These are phyloP conservation scores for Ennomos erosarius DNA, from an alignment of 2,888 invertebrate genomes.

Conservation along the genomic window DNA sequence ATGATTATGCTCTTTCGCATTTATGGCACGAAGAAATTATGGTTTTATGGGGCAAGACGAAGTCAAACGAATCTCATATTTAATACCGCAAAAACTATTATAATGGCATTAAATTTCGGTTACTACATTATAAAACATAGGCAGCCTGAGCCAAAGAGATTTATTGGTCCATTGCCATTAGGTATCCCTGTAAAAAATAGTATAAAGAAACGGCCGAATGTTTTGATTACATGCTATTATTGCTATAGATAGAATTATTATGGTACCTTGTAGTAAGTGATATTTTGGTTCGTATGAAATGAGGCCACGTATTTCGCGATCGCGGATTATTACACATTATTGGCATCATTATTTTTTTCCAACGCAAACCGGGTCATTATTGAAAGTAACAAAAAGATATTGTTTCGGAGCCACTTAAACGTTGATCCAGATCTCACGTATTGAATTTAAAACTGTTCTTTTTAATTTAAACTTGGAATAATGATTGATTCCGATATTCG, in stretches of 20 bases:
- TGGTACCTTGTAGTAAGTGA: constrained; percentile 40
- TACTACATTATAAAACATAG: constrained; percentile 30
- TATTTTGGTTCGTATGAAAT: constrained; percentile 61
- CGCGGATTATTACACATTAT: constrained; percentile 60
- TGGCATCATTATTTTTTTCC: constrained; percentile 57
- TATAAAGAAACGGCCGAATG: constrained; percentile 15
- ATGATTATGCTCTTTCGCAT: constrained; percentile 15
- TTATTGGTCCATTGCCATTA: constrained; percentile 32
- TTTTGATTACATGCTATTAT: constrained; percentile 41
- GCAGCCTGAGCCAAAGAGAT: constrained; percentile 29
- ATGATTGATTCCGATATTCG: too few species aligned
- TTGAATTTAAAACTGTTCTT: not conserved
- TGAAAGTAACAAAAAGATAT: constrained; percentile 36
- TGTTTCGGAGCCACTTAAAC: constrained; percentile 9
- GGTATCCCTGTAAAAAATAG: constrained; percentile 15
- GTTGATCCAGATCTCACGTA: constrained; percentile 1
- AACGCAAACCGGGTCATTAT: constrained; percentile 43
- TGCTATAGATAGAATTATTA: constrained; percentile 25
- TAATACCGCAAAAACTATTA: constrained; percentile 53
- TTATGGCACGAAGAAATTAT: constrained; percentile 26
- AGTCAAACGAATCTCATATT: constrained; percentile 48
- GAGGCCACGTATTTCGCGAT: constrained; percentile 53
- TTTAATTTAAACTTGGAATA: too few species aligned
- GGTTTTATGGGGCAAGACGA: constrained; percentile 23
- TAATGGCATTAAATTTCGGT: constrained; percentile 33